A percentile compares a stretch with the other conserved stretches of the same genome.
Conservation (phyloP, 1,140 invertebrate genomes). For the Pinna nobilis region DNA sequence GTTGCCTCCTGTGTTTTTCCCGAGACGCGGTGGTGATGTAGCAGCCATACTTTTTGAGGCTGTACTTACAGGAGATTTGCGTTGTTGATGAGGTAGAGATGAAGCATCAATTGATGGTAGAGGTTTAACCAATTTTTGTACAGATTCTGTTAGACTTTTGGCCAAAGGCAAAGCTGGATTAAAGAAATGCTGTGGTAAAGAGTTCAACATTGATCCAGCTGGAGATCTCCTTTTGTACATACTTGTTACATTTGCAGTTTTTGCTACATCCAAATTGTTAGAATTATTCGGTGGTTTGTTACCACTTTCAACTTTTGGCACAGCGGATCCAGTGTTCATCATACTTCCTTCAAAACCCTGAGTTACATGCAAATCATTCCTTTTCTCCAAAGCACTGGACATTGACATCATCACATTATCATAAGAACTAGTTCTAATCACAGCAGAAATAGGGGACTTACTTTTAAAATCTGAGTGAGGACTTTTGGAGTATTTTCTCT, state of each 20-base stretch:
- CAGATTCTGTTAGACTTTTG: conserved; percentile 42
- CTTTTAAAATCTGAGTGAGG: conserved; percentile 13
- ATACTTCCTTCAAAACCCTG: conserved; percentile 8
- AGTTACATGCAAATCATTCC: neutral
- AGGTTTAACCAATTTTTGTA: conserved; percentile 43
- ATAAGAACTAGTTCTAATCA: neutral
- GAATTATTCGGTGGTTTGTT: too few relatives aligned
- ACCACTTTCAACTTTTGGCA: too few relatives aligned
- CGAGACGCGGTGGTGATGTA: conserved; percentile 15
- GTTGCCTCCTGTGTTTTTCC: neutral
- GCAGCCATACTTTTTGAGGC: conserved; percentile 11
- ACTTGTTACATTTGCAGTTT: conserved; percentile 6
- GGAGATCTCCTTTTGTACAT: conserved; percentile 36
- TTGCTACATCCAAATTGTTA: too few relatives aligned
- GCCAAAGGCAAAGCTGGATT: conserved; percentile 31
- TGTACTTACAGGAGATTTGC: conserved; percentile 23
- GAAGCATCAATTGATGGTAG: conserved; percentile 32
- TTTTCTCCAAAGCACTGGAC: neutral
- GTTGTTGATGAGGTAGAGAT: conserved; percentile 42
- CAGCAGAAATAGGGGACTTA: neutral
- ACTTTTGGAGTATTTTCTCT: conserved; percentile 20
- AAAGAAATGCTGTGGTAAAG: conserved; percentile 38
- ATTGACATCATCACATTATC: neutral
- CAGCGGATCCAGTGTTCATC: too few relatives aligned
- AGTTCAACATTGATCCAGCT: conserved; percentile 22